Evolutionary conservation across 2,888 invertebrate species (phyloP), one percentile per base, ranked within the genome.

Genomic region (Unio delphinus): DNA sequence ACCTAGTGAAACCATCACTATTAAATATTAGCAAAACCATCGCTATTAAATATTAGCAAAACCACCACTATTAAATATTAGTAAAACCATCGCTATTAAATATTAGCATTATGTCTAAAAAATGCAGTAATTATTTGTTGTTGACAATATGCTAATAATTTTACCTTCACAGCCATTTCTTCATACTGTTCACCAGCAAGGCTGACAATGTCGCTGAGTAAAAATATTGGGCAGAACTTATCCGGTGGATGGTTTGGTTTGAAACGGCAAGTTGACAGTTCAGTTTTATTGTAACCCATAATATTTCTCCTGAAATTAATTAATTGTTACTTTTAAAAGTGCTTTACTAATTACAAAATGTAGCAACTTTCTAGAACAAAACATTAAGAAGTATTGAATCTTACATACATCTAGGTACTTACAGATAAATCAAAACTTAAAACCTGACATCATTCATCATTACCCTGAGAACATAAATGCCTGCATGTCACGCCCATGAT

Each of bases 181-280:
- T 75, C 70, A 74, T 79, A 86, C 45, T 81, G 65, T 61, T 75
- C 62, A 7, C 80, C 83, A 8, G 87, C 80, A 55, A 75, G 76
- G 3, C 72, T 55, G 0, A 83, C 80, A 23, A 90, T 87, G 57
- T 86, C 83, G 26, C 77, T 80, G 30, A 90, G 74, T 45, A 72
- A 61, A 75, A 90, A 90, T 45, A 90, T 87, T 2, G 90, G 90
- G 70, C 90, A 90, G 70, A 80, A 87, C 62, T 79, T 78, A 75
- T 87, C 75, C 30, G 63, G 70, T 20, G 78, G 67, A 76, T 85
- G 70, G 28, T 74, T 69, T 0, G 77, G 71, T 61, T 83, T 77
- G 76, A 80, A 89, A 7, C 78, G 75, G 72, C 89, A 89, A 18
- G 60, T 73, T 63, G 76, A 69, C 56, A 89, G 76, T 58, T 87